Evolutionary conservation across 2,888 invertebrate species (phyloP).

Genomic region (Calliphora vomitoria): DNA sequence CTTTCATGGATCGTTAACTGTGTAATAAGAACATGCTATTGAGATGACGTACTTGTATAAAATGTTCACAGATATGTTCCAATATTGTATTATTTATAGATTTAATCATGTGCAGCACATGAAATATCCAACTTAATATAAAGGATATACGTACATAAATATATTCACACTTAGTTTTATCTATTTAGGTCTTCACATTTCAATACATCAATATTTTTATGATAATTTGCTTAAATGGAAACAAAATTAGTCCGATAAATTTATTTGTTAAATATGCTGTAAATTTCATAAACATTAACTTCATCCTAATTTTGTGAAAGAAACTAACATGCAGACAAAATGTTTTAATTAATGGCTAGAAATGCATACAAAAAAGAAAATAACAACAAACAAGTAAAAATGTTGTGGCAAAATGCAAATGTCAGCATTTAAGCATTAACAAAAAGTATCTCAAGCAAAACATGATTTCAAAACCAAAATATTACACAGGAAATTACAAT

Average conservation of each 20-base stretch:
- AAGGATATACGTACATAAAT: too few relatives aligned
- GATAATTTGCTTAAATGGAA: not conserved
- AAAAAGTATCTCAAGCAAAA: conserved; percentile 50
- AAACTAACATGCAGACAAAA: not conserved
- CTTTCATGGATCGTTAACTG: too few relatives aligned
- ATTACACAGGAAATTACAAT: conserved; percentile 72
- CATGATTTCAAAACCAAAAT: conserved; percentile 49
- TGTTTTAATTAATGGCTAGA: conserved; percentile 61
- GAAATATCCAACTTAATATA: too few relatives aligned
- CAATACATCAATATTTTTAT: not conserved
- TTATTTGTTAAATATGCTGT: not conserved
- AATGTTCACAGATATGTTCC: too few relatives aligned
- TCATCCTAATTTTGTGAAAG: conserved; percentile 1
- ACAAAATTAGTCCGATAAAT: conserved; percentile 4
- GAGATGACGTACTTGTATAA: too few relatives aligned
- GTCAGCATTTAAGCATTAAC: conserved; percentile 48
- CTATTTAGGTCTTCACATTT: not conserved
- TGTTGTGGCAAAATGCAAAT: conserved; percentile 50
- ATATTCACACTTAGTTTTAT: too few relatives aligned
- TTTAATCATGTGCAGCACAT: too few relatives aligned
- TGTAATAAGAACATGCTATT: too few relatives aligned
- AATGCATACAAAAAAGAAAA: not conserved
- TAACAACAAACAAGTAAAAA: not conserved
- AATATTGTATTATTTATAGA: too few relatives aligned
- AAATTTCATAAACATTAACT: not conserved